phyloP scores from a whole-genome alignment of 2,888 invertebrate genomes.

The Cantharis rustica region DNA sequence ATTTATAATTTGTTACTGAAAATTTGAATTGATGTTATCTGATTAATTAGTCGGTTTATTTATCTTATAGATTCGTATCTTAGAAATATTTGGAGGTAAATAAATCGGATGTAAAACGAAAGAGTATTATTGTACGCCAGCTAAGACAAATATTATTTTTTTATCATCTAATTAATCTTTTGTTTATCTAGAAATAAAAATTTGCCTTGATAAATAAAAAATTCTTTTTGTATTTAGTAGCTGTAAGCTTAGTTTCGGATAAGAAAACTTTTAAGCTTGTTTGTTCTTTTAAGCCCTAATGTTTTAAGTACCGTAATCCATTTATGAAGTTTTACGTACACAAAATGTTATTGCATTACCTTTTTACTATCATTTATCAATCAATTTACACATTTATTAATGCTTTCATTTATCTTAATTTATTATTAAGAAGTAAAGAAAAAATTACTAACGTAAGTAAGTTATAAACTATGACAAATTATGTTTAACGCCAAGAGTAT shows the following conservation, averaged over 20 bases:
- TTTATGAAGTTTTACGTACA: constrained; percentile 27
- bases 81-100: too few relatives aligned
- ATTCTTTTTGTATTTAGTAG: not conserved
- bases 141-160: not conserved
- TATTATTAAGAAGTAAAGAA: constrained; percentile 9
- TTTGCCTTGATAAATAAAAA: not conserved
- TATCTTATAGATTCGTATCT: too few relatives aligned
- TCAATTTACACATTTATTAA: constrained; percentile 34
- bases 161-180: not conserved
- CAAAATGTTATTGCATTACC: constrained; percentile 27
- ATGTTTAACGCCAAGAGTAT: too few relatives aligned
- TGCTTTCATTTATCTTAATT: constrained; percentile 36
- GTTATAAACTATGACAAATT: not conserved
- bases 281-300: constrained; percentile 20
- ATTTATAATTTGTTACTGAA: too few relatives aligned
- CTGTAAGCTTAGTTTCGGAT: not conserved
- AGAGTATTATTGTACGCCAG: too few relatives aligned
- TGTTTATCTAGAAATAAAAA: not conserved
- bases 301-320: constrained; percentile 30
- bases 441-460: not conserved
- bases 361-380: constrained; percentile 33
- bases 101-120: too few relatives aligned
- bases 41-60: too few relatives aligned
- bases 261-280: constrained; percentile 11
- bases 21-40: too few relatives aligned